Evolutionary conservation across 2,797 vertebrate species (phyloP).

Genomic region (Microctenopoma stevenorrisi): DNA sequence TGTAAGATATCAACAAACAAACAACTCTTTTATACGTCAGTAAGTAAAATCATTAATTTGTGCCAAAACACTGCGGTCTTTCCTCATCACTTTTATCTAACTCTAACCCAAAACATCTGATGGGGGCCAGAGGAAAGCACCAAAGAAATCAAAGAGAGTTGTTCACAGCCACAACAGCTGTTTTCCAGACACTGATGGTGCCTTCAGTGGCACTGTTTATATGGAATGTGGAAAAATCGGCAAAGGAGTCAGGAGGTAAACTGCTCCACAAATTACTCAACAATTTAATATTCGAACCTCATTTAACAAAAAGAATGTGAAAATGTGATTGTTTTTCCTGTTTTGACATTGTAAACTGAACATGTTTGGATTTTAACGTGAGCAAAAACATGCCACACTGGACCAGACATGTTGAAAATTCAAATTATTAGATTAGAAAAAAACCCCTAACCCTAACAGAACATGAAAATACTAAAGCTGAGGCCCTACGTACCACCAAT

Average conservation of each 20-base stretch:
- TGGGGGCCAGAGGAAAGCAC: not conserved
- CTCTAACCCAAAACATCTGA: too few relatives aligned
- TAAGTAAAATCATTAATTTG: not conserved
- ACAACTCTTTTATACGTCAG: not conserved
- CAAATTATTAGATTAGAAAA: not conserved
- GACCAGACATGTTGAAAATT: not conserved
- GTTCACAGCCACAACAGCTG: not conserved
- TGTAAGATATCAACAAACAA: not conserved
- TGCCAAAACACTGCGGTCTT: not conserved
- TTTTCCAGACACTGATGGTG: not conserved
- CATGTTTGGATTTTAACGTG: not conserved
- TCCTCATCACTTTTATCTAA: not conserved
- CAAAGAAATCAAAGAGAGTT: not conserved
- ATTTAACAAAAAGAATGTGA: not conserved
- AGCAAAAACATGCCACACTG: not conserved
- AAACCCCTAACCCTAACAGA: not conserved
- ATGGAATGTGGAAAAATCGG: not conserved
- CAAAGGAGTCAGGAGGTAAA: not conserved
- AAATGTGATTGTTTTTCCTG: not conserved
- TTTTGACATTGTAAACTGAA: not conserved
- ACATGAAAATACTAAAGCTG: not conserved
- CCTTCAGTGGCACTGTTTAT: not conserved
- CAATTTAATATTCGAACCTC: not conserved
- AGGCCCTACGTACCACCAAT: slow-evolving; percentile 76
- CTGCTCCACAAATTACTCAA: not conserved